phyloP scores from a whole-genome alignment of 2,888 invertebrate genomes.

The Cerastis rubricosa region DNA sequence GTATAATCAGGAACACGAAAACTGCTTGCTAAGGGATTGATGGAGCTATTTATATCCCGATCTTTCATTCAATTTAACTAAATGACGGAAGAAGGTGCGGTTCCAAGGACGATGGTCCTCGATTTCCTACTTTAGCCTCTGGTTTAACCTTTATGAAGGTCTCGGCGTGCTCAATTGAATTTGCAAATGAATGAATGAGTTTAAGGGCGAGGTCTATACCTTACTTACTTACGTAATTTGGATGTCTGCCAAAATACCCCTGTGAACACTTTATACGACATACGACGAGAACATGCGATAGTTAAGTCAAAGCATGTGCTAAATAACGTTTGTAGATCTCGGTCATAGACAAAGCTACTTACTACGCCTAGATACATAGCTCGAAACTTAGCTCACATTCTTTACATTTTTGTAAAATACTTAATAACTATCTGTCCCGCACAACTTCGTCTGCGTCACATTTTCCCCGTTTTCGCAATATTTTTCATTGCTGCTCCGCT shows the following conservation, averaged over 20 bases:
- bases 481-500: no score
- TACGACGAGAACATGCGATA: background rate
- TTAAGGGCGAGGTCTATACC: background rate
- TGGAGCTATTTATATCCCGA: background rate
- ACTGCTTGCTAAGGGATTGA: background rate
- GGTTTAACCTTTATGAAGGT: background rate
- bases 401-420: background rate
- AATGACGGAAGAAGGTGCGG: conserved; percentile 8
- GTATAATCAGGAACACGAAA: background rate
- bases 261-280: no score
- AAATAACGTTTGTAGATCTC: background rate
- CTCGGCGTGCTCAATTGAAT: background rate
- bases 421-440: no score
- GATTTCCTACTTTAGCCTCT: background rate
- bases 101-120: background rate
- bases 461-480: no score
- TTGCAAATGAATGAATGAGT: background rate
- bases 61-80: conserved; percentile 16
- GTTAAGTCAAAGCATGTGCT: background rate
- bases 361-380: background rate
- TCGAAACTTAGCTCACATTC: background rate
- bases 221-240: no score
- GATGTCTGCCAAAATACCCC: background rate
- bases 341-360: background rate
- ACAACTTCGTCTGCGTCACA: no score